Evolutionary conservation across 2,797 vertebrate genomes (phyloP).

Genomic region (Ctenochaetus hawaiiensis): DNA sequence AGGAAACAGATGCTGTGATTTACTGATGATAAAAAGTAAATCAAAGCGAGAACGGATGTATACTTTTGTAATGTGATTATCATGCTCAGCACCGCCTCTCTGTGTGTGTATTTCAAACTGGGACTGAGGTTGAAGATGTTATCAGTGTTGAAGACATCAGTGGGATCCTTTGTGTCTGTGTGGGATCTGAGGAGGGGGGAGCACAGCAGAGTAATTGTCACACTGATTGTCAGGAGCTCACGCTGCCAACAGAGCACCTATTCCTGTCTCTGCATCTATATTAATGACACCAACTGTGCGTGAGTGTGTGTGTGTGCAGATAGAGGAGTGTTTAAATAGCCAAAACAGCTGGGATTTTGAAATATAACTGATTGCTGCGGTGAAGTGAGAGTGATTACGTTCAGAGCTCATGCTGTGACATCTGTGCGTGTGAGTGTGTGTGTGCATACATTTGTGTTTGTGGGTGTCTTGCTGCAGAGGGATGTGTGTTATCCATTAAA

Average conservation of each 20-base stretch:
- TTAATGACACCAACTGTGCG: conserved; percentile 66
- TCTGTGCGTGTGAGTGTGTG: conserved; percentile 11
- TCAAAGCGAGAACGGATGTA: background rate
- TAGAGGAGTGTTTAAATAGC: conserved; percentile 61
- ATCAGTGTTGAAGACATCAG: conserved; percentile 14
- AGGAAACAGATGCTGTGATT: background rate
- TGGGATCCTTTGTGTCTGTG: conserved; percentile 32
- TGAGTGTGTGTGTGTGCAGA: conserved; percentile 13
- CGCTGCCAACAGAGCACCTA: conserved; percentile 65
- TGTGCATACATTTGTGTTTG: conserved; percentile 42
- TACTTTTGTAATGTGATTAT: background rate
- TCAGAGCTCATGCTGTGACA: conserved; percentile 35
- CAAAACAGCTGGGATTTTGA: conserved; percentile 69
- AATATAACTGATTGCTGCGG: conserved; percentile 54
- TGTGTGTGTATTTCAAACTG: conserved; percentile 11
- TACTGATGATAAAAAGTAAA: background rate
- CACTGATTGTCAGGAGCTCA: conserved; percentile 59
- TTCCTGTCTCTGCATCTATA: conserved; percentile 57
- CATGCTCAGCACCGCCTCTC: background rate
- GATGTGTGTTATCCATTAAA: conserved; percentile 74
- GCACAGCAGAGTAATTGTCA: conserved; percentile 42
- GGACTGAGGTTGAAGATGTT: background rate
- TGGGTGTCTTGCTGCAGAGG: conserved; percentile 46
- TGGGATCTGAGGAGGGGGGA: conserved; percentile 19
- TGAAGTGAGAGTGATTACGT: conserved; percentile 57